Conservation (phyloP, 2,888 invertebrate genomes). For the Colletes collaris region DNA sequence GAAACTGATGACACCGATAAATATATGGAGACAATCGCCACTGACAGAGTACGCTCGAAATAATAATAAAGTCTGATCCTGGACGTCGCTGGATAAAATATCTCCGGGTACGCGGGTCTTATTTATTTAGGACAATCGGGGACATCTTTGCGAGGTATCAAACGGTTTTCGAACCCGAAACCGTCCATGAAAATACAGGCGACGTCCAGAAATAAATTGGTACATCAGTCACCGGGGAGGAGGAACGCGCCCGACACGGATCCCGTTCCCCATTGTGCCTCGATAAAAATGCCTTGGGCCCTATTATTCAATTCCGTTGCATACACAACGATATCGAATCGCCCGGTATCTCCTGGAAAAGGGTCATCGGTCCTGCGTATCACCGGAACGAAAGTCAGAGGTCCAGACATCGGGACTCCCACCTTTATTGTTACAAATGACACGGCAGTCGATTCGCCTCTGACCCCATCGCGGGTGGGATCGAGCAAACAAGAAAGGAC, state of each 20-base stretch:
- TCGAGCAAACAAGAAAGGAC: conserved; percentile 67
- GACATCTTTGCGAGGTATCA: conserved; percentile 18
- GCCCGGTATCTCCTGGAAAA: conserved; percentile 33
- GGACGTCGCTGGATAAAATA: conserved; percentile 16
- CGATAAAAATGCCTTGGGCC: conserved; percentile 53
- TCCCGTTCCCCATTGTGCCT: conserved; percentile 44
- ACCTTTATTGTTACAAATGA: conserved; percentile 77
- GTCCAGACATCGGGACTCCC: conserved; percentile 68
- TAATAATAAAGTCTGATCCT: conserved; percentile 36
- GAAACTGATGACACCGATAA: conserved; percentile 60
- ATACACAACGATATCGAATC: conserved; percentile 50
- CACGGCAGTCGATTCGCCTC: conserved; percentile 69
- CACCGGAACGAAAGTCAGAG: conserved; percentile 54
- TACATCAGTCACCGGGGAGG: conserved; percentile 48
- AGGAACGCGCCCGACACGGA: neutral
- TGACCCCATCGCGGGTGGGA: conserved; percentile 66
- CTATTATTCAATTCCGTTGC: conserved; percentile 60
- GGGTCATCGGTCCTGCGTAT: conserved; percentile 58
- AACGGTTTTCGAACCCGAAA: conserved; percentile 34
- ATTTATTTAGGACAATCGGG: conserved; percentile 48
- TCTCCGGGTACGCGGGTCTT: conserved; percentile 5
- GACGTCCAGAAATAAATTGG: conserved; percentile 53
- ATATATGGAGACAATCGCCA: conserved; percentile 43
- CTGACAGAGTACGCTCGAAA: conserved; percentile 12
- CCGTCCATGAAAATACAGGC: conserved; percentile 31